Evolutionary conservation across 2,797 vertebrate genomes (phyloP), one percentile per base, ranked within the genome.

Genomic region (Xerus rutilus): DNA sequence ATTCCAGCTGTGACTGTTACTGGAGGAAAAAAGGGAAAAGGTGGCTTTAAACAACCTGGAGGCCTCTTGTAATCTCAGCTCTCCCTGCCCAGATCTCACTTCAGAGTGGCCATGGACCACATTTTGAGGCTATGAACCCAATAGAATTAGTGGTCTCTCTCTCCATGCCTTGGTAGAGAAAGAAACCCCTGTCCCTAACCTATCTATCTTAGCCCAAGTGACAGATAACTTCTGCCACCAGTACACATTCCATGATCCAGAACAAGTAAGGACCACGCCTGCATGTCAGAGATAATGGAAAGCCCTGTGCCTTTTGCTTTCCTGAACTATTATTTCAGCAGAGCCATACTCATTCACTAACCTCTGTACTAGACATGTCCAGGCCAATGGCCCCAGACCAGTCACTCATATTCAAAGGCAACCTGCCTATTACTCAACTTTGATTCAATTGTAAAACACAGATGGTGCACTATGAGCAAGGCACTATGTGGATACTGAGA

Each of bases 401-500:
- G 49, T 72, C 9, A 43, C 23, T 67, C 28, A 47, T 65, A 89
- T 65, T 83, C 47, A 88, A 43, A 97, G 21, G 15, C 39, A 84
- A 67, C 47, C 30, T n/a, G 35, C 54, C 14, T 49, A 67, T 64
- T 45, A 64, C 1, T 49, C 90, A 78, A 85, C 81, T 95, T 97
- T 72, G 93, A 83, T 85, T 89, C 49, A 62, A 69, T 79, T 92
- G 39, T 47, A 87, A 85, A 96, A 81, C 67, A 86, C 21, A 0
- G 1, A 70, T 88, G 12, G 0, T 14, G 11, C 54, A 67, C 47
- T 49, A 69, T 57, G 35, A 95, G 47, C n/a, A 89, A 92, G 94
- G 30, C 20, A 79, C 81, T 89, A 72, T 47, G 39, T 86, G 59
- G 77, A 94, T 70, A 77, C 15, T 21, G 76, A 78, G 10, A 77